Evolutionary conservation across 2,113 vertebrate genomes (phyloP).

Genomic region (Tachuris rubrigastra): DNA sequence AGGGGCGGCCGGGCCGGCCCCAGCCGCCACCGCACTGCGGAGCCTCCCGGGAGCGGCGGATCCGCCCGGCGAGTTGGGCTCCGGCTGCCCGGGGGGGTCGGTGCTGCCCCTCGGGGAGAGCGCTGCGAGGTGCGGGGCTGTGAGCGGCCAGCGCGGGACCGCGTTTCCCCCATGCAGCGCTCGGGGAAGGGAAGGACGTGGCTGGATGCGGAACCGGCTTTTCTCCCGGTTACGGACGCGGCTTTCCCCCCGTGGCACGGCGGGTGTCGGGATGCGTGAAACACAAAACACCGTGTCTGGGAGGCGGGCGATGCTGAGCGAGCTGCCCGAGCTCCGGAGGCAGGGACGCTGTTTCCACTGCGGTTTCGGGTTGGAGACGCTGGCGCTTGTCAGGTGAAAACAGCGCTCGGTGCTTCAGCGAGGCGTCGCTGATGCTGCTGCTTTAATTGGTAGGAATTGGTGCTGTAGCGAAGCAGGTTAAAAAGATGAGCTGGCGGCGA

Average conservation of each 20-base stretch:
- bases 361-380: background rate
- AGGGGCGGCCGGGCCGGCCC: background rate
- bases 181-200: background rate
- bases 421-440: background rate
- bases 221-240: background rate
- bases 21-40: slow-evolving; percentile 25
- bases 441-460: background rate
- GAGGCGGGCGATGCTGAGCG: background rate
- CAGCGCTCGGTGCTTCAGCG: rapidly evolving
- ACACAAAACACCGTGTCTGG: rapidly evolving
- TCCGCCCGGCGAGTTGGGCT: background rate
- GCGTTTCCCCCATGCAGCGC: rapidly evolving
- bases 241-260: background rate
- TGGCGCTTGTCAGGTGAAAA: background rate
- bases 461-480: background rate
- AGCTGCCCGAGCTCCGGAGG: background rate
- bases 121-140: rapidly evolving
- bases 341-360: background rate
- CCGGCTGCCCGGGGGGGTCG: background rate
- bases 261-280: rapidly evolving
- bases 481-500: background rate
- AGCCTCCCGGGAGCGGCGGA: background rate
- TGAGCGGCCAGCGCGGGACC: rapidly evolving
- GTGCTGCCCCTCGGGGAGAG: rapidly evolving
- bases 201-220: background rate